phyloP scores from a whole-genome alignment of 2,888 invertebrate species.

The Steinernema hermaphroditum region DNA sequence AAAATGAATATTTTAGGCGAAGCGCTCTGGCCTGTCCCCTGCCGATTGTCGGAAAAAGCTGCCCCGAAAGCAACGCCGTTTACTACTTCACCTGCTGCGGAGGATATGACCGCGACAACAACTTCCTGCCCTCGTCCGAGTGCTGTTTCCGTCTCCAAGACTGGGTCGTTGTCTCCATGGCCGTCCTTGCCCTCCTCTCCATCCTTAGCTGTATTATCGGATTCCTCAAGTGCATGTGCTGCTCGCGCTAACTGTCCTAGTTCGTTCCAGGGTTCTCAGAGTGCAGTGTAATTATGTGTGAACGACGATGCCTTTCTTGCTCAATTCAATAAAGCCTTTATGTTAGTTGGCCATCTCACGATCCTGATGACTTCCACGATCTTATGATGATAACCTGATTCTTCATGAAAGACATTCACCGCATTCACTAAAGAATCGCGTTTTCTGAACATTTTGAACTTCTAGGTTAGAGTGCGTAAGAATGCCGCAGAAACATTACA shows the following conservation, averaged over 20 bases:
- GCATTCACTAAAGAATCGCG: too few relatives aligned
- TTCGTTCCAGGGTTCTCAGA: background rate
- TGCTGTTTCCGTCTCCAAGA: slow-evolving; percentile 61
- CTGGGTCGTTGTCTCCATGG: slow-evolving; percentile 54
- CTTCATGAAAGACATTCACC: background rate
- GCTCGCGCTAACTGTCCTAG: slow-evolving; percentile 28
- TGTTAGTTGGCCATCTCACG: too few relatives aligned
- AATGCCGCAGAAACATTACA: too few relatives aligned
- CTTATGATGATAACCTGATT: background rate
- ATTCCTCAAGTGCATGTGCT: slow-evolving; percentile 57
- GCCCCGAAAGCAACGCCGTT: slow-evolving; percentile 56
- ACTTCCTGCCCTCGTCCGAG: slow-evolving; percentile 40
- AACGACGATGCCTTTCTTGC: slow-evolving; percentile 1
- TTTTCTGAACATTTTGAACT: too few relatives aligned
- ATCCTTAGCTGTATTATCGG: slow-evolving; percentile 56
- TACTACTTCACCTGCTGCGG: slow-evolving; percentile 62
- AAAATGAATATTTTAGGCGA: slow-evolving; percentile 38
- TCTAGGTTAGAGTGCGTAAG: too few relatives aligned
- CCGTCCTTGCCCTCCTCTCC: slow-evolving; percentile 50
- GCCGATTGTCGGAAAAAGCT: slow-evolving; percentile 53
- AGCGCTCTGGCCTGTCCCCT: slow-evolving; percentile 53
- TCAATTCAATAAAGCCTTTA: slow-evolving; percentile 13
- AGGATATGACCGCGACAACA: slow-evolving; percentile 27
- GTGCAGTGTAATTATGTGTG: slow-evolving; percentile 4
- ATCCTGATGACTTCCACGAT: too few relatives aligned